Conservation (phyloP, 2,113 vertebrate genomes). For the Phylloscopus trochilus region DNA sequence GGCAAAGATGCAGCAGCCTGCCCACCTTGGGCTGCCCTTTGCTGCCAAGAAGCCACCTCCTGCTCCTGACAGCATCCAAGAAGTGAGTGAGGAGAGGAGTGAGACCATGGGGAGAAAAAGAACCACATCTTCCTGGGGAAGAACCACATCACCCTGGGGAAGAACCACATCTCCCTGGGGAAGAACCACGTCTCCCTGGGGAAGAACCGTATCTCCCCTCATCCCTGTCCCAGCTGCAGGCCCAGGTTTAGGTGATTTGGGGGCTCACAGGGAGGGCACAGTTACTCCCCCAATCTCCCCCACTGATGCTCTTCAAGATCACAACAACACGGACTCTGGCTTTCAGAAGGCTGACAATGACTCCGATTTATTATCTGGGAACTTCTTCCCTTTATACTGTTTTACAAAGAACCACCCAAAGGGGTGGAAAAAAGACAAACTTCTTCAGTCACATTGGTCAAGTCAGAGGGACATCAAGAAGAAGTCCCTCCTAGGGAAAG, state of each 20-base stretch:
- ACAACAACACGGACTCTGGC: no score
- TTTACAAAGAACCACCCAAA: no score
- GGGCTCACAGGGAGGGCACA: neutral
- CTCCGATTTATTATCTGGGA: no score
- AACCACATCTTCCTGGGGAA: neutral
- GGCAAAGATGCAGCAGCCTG: neutral
- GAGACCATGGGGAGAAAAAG: neutral
- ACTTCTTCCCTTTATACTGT: no score
- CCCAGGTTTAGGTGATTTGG: neutral
- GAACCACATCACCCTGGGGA: rapidly evolving
- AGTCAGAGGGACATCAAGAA: no score
- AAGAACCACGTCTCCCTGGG: rapidly evolving
- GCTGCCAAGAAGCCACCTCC: neutral
- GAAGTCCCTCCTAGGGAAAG: no score
- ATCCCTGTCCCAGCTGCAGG: neutral
- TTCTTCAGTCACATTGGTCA: no score
- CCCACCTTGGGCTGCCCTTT: neutral
- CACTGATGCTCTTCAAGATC: no score
- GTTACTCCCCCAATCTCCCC: neutral
- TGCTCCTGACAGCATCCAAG: neutral
- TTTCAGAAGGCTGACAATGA: no score
- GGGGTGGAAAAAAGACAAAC: no score
- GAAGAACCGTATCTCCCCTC: rapidly evolving
- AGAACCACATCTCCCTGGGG: neutral
- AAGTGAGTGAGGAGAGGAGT: neutral